Conservation (phyloP, 2,888 invertebrate species). For the Eristalinus sepulchralis region DNA sequence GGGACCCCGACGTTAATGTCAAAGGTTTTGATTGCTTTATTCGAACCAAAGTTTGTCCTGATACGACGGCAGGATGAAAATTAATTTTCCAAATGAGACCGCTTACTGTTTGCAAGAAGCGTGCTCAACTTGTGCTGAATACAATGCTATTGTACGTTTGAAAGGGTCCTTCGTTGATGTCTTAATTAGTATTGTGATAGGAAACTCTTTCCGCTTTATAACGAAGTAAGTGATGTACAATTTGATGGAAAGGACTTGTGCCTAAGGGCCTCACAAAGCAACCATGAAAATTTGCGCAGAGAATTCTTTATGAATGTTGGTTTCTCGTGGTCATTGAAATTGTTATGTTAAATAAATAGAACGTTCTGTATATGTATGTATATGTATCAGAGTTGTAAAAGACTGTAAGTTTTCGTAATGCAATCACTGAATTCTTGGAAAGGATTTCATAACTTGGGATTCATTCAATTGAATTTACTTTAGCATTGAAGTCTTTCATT, state of each 20-base stretch:
- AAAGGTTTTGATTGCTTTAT: slow-evolving; percentile 64
- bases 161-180: slow-evolving; percentile 20
- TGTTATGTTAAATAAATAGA: too few relatives aligned
- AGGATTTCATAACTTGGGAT: too few relatives aligned
- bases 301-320: not conserved
- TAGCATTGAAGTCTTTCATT: too few relatives aligned
- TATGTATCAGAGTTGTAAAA: too few relatives aligned
- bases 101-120: not conserved
- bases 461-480: too few relatives aligned
- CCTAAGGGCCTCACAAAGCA: not conserved
- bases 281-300: not conserved
- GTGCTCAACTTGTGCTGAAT: slow-evolving; percentile 24
- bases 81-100: slow-evolving; percentile 59
- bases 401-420: too few relatives aligned
- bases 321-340: not conserved
- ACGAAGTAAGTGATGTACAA: not conserved
- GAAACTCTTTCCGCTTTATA: not conserved
- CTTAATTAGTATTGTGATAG: slow-evolving; percentile 32
- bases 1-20: slow-evolving; percentile 43
- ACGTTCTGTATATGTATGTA: too few relatives aligned
- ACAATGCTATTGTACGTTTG: slow-evolving; percentile 34
- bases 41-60: slow-evolving; percentile 31
- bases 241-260: not conserved
- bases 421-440: too few relatives aligned
- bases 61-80: slow-evolving; percentile 38